Evolutionary conservation across 2,888 invertebrate genomes (phyloP).

Genomic region (Habroteleia sp.): DNA sequence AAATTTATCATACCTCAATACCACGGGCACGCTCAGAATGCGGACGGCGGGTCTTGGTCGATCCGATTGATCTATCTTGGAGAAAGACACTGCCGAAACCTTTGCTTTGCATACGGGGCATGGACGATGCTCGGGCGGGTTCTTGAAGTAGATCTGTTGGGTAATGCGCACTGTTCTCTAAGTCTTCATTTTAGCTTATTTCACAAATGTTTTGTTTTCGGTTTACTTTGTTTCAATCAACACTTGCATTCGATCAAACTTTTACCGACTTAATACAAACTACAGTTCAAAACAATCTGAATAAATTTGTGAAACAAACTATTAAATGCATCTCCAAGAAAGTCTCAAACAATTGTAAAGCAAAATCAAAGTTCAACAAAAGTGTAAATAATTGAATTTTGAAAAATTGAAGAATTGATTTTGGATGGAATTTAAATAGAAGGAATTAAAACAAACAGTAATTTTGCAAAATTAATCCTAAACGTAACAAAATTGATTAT

Average conservation of each 20-base stretch:
- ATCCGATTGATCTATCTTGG: constrained; percentile 77
- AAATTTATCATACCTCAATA: constrained; percentile 82
- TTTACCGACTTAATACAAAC: not conserved
- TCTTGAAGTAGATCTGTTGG: constrained; percentile 78
- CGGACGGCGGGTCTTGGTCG: constrained; percentile 77
- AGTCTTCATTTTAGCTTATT: constrained; percentile 71
- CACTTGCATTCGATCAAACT: constrained; percentile 7
- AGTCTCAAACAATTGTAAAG: too few species aligned
- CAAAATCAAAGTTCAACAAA: too few species aligned
- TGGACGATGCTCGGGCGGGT: constrained; percentile 70
- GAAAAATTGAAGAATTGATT: too few species aligned
- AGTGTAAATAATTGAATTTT: too few species aligned
- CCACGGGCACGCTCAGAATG: constrained; percentile 82
- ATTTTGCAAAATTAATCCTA: too few species aligned
- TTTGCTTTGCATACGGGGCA: constrained; percentile 75
- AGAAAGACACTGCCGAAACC: constrained; percentile 74
- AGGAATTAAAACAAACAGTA: too few species aligned
- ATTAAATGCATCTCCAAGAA: constrained; percentile 8
- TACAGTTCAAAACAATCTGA: not conserved
- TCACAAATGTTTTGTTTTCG: constrained; percentile 65
- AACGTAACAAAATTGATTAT: not conserved
- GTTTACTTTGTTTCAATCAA: constrained; percentile 3
- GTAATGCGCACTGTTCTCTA: constrained; percentile 71
- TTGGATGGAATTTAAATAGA: too few species aligned
- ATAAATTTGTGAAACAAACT: constrained; percentile 70